Evolutionary conservation across 2,797 vertebrate species (phyloP).

Genomic region (Gobionotothen gibberifrons): DNA sequence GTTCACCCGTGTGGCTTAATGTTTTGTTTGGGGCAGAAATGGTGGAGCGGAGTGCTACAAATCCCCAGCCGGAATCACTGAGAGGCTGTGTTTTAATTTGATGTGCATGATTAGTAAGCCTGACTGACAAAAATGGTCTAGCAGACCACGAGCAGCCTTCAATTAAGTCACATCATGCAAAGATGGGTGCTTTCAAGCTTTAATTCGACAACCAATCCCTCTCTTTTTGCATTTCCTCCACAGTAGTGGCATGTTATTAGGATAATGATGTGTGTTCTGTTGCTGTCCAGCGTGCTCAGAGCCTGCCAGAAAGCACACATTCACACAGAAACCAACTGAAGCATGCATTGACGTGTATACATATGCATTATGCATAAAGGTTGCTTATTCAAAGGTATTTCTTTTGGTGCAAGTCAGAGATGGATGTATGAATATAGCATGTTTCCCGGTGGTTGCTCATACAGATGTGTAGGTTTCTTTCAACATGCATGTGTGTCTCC

Average conservation of each 20-base stretch:
- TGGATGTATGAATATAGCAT: conserved; percentile 28
- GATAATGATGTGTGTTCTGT: conserved; percentile 15
- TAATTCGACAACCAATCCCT: conserved; percentile 11
- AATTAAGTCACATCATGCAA: conserved; percentile 45
- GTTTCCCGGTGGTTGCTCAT: conserved; percentile 14
- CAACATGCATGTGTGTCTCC: conserved; percentile 32
- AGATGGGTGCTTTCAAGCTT: conserved; percentile 30
- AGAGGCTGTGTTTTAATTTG: conserved; percentile 69
- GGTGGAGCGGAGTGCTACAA: conserved; percentile 48
- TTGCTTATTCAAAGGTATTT: conserved; percentile 16
- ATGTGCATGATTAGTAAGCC: conserved; percentile 65
- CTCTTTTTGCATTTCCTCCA: conserved; percentile 24
- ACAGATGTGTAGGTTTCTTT: conserved; percentile 17
- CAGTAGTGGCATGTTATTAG: conserved; percentile 13
- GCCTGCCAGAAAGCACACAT: not conserved
- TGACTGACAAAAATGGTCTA: conserved; percentile 65
- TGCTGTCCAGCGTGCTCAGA: conserved; percentile 4
- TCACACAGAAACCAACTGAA: not conserved
- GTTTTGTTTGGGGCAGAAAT: conserved; percentile 50
- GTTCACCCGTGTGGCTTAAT: conserved; percentile 35
- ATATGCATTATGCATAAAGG: conserved; percentile 15
- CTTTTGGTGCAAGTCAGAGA: not conserved
- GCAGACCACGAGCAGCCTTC: conserved; percentile 41
- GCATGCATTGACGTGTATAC: not conserved
- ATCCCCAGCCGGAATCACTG: conserved; percentile 50